Percentiles rank a stretch among this genome's conserved stretches.
Conservation (phyloP, 2,113 vertebrate genomes). For the Cinclus mexicanus region DNA sequence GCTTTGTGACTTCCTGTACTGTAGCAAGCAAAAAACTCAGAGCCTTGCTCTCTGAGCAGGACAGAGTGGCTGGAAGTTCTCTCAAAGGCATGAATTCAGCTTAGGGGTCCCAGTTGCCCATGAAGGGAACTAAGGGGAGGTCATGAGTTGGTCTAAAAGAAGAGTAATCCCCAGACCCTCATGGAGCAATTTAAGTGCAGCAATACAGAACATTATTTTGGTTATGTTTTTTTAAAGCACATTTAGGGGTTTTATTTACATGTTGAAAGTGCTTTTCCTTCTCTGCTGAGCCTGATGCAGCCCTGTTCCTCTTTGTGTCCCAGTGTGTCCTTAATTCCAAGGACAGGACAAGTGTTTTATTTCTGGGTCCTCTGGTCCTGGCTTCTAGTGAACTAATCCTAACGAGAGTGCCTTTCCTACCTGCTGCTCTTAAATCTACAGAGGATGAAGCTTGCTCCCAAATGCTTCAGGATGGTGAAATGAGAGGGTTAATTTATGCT, state of each 20-base stretch:
- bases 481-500: not conserved
- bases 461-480: not conserved
- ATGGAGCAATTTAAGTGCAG: not conserved
- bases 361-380: not conserved
- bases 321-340: not conserved
- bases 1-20: not conserved
- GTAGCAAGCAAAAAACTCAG: not conserved
- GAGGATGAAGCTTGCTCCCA: not conserved
- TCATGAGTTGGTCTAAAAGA: not conserved
- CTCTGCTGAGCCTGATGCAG: not conserved
- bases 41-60: not conserved
- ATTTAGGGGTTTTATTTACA: not conserved
- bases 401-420: accelerated
- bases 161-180: not conserved
- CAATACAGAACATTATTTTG: not conserved
- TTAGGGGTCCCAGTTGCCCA: not conserved
- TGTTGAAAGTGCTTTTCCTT: not conserved
- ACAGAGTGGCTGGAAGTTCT: not conserved
- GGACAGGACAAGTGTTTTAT: not conserved
- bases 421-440: not conserved
- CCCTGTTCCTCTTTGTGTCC: not conserved
- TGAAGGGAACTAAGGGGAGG: not conserved
- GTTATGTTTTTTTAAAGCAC: not conserved
- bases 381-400: not conserved
- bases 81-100: not conserved